Base-by-base conservation (phyloP, 2,888 invertebrate genomes). In the Pharmacophagus antenor region DNA sequence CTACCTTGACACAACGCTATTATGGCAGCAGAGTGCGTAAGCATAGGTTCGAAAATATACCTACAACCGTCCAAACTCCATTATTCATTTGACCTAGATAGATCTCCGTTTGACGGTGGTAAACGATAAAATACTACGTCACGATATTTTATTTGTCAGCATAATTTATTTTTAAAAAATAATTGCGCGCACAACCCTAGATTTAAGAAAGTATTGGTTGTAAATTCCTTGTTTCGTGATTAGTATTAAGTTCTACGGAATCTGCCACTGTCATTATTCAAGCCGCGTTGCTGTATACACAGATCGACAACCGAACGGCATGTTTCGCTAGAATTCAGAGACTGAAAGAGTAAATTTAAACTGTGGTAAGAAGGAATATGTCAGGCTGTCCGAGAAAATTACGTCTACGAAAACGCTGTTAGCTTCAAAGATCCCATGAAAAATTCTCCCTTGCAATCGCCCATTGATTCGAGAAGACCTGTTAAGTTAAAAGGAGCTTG, bases 151-250 rank as follows among this genome's bases (percentile, higher is more conserved):
- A n/a, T n/a, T n/a, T n/a, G n/a, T n/a, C n/a, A n/a, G n/a, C n/a
- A n/a, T n/a, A n/a, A n/a, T n/a, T 37, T 5, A 37, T 5, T n/a
- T 37, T 37, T 15, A 1, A 15, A 37, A 37, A 37, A 37, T 37
- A 37, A 37, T 37, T 37, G 37, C 3, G 15, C n/a, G 15, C 15
- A 37, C n/a, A 37, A n/a, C 6, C 12, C 3, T 37, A 15, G n/a
- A 15, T n/a, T n/a, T n/a, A 2, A 4, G 10, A 10, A n/a, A n/a
- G 37, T 37, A 37, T 15, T 37, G n/a, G 4, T 15, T n/a, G 37
- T 37, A 37, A 37, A 37, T 37, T n/a, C 37, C 10, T 37, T 37
- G 37, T 37, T n/a, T n/a, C 37, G n/a, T n/a, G n/a, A 37, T 37
- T 37, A 37, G 37, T 37, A 31, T 31, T 31, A 4, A n/a, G 6